phyloP scores from a whole-genome alignment of 2,113 vertebrate genomes.

The Platichthys flesus region DNA sequence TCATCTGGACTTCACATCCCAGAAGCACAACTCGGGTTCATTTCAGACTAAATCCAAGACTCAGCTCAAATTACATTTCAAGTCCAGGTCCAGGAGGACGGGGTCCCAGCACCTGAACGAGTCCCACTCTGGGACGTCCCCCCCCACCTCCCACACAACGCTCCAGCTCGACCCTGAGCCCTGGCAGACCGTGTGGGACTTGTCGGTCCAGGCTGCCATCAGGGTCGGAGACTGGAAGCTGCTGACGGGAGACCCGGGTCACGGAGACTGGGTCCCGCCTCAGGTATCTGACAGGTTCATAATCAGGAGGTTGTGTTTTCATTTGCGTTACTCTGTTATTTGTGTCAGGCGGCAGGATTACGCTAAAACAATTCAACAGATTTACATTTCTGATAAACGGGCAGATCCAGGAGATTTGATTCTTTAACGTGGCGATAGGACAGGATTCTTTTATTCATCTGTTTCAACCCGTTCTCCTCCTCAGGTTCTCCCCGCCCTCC shows the following conservation, averaged over 20 bases:
- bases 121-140: not conserved
- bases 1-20: not conserved
- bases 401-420: too few species aligned
- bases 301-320: too few species aligned
- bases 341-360: too few species aligned
- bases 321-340: too few species aligned
- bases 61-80: not conserved
- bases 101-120: conserved; percentile 31
- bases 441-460: too few species aligned
- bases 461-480: conserved; percentile 34
- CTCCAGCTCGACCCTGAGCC: not conserved
- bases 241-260: conserved; percentile 92
- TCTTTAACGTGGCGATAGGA: too few species aligned
- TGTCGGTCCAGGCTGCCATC: conserved; percentile 91
- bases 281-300: conserved; percentile 79
- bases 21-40: conserved; percentile 15
- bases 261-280: conserved; percentile 94
- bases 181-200: conserved; percentile 88
- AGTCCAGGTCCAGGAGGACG: conserved; percentile 28
- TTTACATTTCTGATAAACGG: too few species aligned
- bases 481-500: conserved; percentile 88
- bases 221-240: conserved; percentile 95
- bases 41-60: conserved; percentile 22
- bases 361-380: too few species aligned
- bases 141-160: too few species aligned